A percentile compares a stretch with the other conserved stretches of the same genome.
These are phyloP conservation scores for Grammomys surdaster DNA, from an alignment of 2,113 vertebrate genomes.

Conservation along the genomic window DNA sequence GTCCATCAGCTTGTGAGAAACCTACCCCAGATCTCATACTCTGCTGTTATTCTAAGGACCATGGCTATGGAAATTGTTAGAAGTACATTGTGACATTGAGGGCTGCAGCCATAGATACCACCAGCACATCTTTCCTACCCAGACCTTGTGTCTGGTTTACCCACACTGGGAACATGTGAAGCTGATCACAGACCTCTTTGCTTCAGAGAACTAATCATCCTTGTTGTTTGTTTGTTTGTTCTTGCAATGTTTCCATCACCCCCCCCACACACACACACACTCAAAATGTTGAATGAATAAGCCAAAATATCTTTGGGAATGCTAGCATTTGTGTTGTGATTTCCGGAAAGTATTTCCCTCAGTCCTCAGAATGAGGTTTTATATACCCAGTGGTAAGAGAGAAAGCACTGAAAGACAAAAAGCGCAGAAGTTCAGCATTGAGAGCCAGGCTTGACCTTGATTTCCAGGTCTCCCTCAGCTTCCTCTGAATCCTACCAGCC, in stretches of 20 bases:
- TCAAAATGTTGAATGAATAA: background rate
- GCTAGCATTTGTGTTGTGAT: background rate
- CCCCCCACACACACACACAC: too few species aligned
- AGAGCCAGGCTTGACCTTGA: background rate
- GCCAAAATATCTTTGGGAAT: background rate
- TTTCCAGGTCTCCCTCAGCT: background rate
- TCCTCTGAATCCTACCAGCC: background rate
- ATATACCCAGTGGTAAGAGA: background rate
- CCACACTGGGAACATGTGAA: background rate
- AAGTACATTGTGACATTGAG: background rate
- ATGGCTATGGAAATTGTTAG: background rate
- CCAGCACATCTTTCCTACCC: background rate
- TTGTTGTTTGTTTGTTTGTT: background rate
- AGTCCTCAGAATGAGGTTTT: background rate
- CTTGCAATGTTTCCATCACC: too few species aligned
- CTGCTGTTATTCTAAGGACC: background rate
- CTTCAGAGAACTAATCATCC: background rate
- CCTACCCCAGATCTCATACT: background rate
- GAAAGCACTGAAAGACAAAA: background rate
- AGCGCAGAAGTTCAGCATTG: background rate
- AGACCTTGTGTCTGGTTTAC: background rate
- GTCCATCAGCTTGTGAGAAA: background rate
- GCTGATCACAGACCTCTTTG: background rate
- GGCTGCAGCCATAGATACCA: background rate
- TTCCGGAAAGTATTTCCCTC: background rate